These are phyloP conservation scores for Anadara kagoshimensis DNA, from an alignment of 1,140 invertebrate species.

Conservation along the genomic window DNA sequence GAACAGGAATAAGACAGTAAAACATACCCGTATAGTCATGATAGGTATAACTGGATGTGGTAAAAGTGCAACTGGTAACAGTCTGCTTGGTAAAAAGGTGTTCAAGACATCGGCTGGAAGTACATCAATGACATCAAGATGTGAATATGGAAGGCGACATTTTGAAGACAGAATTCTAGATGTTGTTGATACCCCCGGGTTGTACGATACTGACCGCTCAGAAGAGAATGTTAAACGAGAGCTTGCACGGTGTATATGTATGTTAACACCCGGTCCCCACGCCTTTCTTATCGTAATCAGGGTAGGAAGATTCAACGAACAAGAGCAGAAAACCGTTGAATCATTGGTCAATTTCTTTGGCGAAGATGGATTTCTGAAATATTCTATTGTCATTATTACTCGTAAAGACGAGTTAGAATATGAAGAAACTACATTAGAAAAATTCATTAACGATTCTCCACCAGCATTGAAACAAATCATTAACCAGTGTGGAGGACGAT, in stretches of 20 bases:
- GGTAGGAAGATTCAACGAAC: constrained; percentile 27
- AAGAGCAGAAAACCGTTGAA: constrained; percentile 22
- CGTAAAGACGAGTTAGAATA: constrained; percentile 21
- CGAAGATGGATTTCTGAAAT: background rate
- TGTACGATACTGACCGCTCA: constrained; percentile 29
- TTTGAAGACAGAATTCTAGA: background rate
- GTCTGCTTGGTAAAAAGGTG: background rate
- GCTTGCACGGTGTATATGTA: constrained; percentile 30
- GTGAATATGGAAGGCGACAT: background rate
- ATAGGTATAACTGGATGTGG: constrained; percentile 34
- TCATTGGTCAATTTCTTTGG: constrained; percentile 18
- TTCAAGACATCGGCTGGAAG: constrained; percentile 6
- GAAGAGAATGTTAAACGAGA: constrained; percentile 23
- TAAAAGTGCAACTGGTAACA: constrained; percentile 30
- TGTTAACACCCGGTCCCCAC: constrained; percentile 40
- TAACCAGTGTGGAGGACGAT: constrained; percentile 1
- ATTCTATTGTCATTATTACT: constrained; percentile 17
- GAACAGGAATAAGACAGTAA: too few relatives aligned
- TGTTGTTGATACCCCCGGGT: constrained; percentile 33
- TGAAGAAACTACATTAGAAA: background rate
- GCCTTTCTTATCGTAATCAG: constrained; percentile 31
- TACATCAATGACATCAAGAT: constrained; percentile 20
- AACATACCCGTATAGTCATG: constrained; percentile 17
- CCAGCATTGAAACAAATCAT: background rate
- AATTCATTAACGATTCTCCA: background rate